A percentile compares a stretch with the other conserved stretches of the same genome.
Evolutionary conservation across 2,888 invertebrate species (phyloP).

Genomic region (Eulithis testata): DNA sequence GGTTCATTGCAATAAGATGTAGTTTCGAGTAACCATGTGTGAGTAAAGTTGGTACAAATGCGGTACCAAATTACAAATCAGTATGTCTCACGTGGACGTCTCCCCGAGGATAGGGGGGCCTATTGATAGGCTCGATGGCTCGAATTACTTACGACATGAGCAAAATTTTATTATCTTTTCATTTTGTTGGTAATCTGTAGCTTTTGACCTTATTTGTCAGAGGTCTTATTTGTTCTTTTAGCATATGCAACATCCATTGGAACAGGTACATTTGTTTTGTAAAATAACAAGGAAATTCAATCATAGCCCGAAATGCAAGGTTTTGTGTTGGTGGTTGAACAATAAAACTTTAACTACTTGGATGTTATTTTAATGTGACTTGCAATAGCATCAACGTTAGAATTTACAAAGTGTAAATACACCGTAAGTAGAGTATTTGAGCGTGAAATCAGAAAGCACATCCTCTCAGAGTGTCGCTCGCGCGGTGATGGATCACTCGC

Average conservation of each 20-base stretch:
- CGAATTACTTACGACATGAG: slow-evolving; percentile 43
- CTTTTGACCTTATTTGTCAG: background rate
- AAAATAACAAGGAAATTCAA: too few species aligned
- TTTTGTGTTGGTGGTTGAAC: too few species aligned
- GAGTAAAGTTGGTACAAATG: slow-evolving; percentile 27
- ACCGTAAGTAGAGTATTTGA: background rate
- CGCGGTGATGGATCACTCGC: slow-evolving; percentile 19
- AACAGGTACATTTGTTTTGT: too few species aligned
- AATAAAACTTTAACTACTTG: too few species aligned
- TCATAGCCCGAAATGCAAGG: too few species aligned
- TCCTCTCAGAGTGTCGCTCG: background rate
- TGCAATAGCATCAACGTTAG: too few species aligned
- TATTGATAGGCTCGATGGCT: slow-evolving; percentile 49
- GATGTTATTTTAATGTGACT: too few species aligned
- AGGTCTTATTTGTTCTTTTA: too few species aligned
- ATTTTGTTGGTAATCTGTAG: slow-evolving; percentile 23
- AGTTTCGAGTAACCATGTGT: slow-evolving; percentile 9
- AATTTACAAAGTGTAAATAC: background rate
- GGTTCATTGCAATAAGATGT: slow-evolving; percentile 7
- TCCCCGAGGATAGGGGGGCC: slow-evolving; percentile 40
- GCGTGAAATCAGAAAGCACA: slow-evolving; percentile 2
- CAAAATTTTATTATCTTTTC: slow-evolving; percentile 45
- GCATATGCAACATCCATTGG: too few species aligned
- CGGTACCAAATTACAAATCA: slow-evolving; percentile 56
- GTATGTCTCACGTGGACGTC: slow-evolving; percentile 43